Percentiles rank a stretch among this genome's conserved stretches.
These are phyloP conservation scores for Ophthalmolycus amberensis DNA, from an alignment of 2,113 vertebrate species.

Conservation along the genomic window DNA sequence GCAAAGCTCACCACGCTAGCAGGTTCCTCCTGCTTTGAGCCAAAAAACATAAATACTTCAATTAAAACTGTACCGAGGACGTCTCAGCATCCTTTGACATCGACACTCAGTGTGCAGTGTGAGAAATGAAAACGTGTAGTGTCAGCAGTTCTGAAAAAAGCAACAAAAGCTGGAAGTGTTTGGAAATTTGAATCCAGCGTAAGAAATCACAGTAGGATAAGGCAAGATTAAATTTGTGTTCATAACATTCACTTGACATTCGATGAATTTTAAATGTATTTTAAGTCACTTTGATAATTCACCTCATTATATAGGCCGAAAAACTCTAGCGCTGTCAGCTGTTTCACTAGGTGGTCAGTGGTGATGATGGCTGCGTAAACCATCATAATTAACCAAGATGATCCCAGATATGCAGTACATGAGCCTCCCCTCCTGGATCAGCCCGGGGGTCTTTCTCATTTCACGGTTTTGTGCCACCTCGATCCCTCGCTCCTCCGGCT, in stretches of 20 bases:
- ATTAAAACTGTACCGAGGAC: not conserved
- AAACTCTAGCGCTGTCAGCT: not conserved
- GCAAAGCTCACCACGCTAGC: not conserved
- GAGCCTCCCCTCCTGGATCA: not conserved
- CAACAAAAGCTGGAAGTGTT: not conserved
- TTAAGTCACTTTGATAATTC: not conserved
- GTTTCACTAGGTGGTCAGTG: not conserved
- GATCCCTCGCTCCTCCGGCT: not conserved
- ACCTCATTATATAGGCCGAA: not conserved
- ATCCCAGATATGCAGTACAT: not conserved
- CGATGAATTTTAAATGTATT: not conserved
- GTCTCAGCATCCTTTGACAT: not conserved
- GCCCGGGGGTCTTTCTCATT: not conserved
- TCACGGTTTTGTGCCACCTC: not conserved
- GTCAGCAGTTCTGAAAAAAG: not conserved
- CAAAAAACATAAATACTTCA: not conserved
- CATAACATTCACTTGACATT: not conserved
- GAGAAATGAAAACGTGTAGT: not conserved
- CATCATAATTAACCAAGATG: not conserved
- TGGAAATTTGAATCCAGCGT: not conserved
- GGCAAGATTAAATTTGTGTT: not conserved
- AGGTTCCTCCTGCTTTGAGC: not conserved
- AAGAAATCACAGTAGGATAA: constrained; percentile 6
- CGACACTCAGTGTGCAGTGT: not conserved
- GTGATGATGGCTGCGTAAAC: not conserved